Percentiles rank a stretch among this genome's conserved stretches.
Evolutionary conservation across 2,113 vertebrate species (phyloP).

Genomic region (Rutilus rutilus): DNA sequence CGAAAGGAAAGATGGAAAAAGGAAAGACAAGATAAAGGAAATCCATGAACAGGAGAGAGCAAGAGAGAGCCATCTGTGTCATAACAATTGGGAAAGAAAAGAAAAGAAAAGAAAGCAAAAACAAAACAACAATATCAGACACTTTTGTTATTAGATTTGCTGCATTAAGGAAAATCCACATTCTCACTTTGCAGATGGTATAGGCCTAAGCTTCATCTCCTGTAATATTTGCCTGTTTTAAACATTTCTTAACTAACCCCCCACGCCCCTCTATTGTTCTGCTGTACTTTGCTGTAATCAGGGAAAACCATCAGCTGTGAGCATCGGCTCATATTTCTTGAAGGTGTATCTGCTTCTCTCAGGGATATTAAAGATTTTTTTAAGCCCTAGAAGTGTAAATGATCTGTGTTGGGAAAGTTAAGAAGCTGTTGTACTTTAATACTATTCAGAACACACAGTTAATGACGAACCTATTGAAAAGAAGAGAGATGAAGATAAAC

Average conservation of each 20-base stretch:
- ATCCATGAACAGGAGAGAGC: not conserved
- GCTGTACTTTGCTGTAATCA: conserved; percentile 56
- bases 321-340: conserved; percentile 45
- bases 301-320: conserved; percentile 43
- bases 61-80: not conserved
- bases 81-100: conserved; percentile 28
- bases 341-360: conserved; percentile 42
- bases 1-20: conserved; percentile 31
- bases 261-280: conserved; percentile 34
- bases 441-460: conserved; percentile 29
- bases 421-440: conserved; percentile 19
- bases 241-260: conserved; percentile 39
- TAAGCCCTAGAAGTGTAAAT: conserved; percentile 27
- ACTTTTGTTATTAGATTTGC: conserved; percentile 37
- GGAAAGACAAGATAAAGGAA: not conserved
- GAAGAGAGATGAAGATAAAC: conserved; percentile 31
- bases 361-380: conserved; percentile 54
- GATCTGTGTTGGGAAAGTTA: conserved; percentile 11
- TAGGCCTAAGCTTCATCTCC: conserved; percentile 37
- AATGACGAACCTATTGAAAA: conserved; percentile 22
- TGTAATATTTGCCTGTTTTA: conserved; percentile 52
- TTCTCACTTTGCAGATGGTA: conserved; percentile 34
- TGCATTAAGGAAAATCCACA: conserved; percentile 40
- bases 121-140: conserved; percentile 40
- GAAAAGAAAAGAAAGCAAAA: conserved; percentile 40